A percentile compares a stretch with the other conserved stretches of the same genome.
These are phyloP conservation scores for Mayetiola destructor DNA, from an alignment of 2,888 invertebrate species.

Conservation along the genomic window DNA sequence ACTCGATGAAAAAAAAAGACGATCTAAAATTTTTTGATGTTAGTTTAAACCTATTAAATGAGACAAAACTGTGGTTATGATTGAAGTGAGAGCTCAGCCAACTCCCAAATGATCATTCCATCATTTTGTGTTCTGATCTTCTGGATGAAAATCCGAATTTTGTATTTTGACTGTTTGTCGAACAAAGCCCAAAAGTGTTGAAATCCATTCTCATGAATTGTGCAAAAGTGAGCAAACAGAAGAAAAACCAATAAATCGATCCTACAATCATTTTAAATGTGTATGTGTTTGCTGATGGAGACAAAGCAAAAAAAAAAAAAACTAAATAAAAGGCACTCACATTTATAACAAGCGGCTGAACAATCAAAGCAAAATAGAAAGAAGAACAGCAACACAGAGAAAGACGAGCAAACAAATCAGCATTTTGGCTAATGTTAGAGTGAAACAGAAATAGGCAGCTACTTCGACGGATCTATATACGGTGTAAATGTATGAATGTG, in stretches of 20 bases:
- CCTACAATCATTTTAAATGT: background rate
- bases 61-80: too few relatives aligned
- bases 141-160: too few relatives aligned
- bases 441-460: too few relatives aligned
- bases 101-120: too few relatives aligned
- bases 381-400: background rate
- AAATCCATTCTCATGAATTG: background rate
- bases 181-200: slow-evolving; percentile 2
- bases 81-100: too few relatives aligned
- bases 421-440: too few relatives aligned
- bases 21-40: too few relatives aligned
- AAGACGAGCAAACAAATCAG: background rate
- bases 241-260: background rate
- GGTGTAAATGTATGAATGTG: background rate
- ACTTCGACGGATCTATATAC: slow-evolving; percentile 1
- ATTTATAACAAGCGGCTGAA: background rate
- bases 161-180: background rate
- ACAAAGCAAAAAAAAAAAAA: background rate
- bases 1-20: too few relatives aligned
- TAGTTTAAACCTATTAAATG: too few relatives aligned
- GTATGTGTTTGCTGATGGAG: background rate
- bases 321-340: background rate
- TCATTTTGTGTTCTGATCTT: too few relatives aligned
- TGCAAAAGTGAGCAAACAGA: background rate
- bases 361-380: background rate